Base-by-base conservation (phyloP, 2,888 invertebrate genomes). In the Hipparchia semele region DNA sequence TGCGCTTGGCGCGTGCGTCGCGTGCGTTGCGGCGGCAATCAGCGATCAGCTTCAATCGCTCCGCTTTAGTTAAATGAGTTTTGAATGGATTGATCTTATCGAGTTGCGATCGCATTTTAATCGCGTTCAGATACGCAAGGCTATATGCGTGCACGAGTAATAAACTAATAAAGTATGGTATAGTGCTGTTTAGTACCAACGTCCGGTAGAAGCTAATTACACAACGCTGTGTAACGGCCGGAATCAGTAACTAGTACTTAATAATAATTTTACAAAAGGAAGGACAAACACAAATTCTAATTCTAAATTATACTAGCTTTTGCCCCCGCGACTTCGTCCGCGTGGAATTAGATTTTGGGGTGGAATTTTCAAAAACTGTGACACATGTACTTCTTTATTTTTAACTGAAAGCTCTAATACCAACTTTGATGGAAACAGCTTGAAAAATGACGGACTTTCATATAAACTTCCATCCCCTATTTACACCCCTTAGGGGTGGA, bases 91-190 rank as follows among this genome's bases (percentile, higher is more conserved):
- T 6, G 51, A 64, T 51, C 13, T 51, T 49, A 64, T 64, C 49
- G 23, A 58, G 8, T 64, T 10, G 46, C 51, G 51, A 46, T 64
- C 64, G 64, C 33, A 51, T 64, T 64, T 64, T 64, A 64, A 64
- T 64, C 59, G 33, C 39, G 8, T 60, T 33, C 33, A 33, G 33
- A 10, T 60, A 60, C 13, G 49, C 13, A 3, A 62, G 8, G 4
- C 62, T 62, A 8, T 13, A 9, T 10, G 62, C 46, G 12, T 49
- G 49, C 6, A 13, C 13, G 56, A 56, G n/a, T 6, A 23, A 23
- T 23, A 23, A 23, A 23, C 23, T 23, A 23, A 23, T 23, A 23
- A 23, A 23, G 23, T 23, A 23, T 23, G 23, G 23, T 56, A 56
- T 12, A 56, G 58, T 8, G 13, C 59, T 33, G 23, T 33, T 60